Conservation (phyloP, 2,888 invertebrate species). For the Polymixis lichenea region DNA sequence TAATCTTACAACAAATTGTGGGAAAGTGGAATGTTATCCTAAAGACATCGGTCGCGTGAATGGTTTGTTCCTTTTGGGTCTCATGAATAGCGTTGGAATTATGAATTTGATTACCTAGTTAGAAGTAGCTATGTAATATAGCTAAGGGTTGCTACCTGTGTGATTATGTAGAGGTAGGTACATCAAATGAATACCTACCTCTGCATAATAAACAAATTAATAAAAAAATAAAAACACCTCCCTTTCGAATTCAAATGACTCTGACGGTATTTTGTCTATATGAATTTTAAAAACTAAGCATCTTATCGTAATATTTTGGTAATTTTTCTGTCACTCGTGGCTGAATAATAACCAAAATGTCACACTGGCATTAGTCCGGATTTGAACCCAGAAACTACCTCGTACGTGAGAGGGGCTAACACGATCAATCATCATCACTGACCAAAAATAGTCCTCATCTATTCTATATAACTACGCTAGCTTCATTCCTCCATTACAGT, state of each 20-base stretch:
- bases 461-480: no score
- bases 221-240: no score
- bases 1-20: constrained; percentile 50
- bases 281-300: not conserved
- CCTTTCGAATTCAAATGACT: not conserved
- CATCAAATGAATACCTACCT: not conserved
- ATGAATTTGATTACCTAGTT: not conserved
- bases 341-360: no score
- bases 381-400: no score
- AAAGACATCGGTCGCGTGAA: constrained; percentile 23
- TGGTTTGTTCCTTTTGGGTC: constrained; percentile 5
- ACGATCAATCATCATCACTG: not conserved
- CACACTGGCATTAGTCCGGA: no score
- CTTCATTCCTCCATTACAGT: not conserved
- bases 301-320: not conserved
- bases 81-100: constrained; percentile 1
- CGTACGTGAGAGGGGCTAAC: not conserved
- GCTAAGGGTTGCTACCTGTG: not conserved
- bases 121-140: not conserved
- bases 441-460: not conserved
- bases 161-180: not conserved
- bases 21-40: constrained; percentile 31
- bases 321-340: not conserved
- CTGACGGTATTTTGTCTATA: no score
- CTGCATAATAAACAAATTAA: no score